These are phyloP conservation scores for Oligia fasciuncula DNA, from an alignment of 2,888 invertebrate species.

Conservation along the genomic window DNA sequence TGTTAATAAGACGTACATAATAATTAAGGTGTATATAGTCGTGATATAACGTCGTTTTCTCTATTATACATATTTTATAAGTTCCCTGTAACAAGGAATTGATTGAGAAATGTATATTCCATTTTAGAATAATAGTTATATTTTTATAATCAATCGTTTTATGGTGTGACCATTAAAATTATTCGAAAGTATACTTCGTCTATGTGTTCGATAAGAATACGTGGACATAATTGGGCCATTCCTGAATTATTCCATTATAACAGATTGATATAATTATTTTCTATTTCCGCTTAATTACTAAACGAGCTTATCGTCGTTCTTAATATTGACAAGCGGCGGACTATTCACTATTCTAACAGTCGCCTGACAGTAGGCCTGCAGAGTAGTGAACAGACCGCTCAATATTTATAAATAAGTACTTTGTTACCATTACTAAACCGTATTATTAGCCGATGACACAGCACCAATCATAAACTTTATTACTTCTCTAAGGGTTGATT, in stretches of 20 bases:
- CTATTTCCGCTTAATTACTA: constrained; percentile 44
- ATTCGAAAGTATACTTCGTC: constrained; percentile 44
- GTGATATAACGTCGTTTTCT: constrained; percentile 53
- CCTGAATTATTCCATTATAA: constrained; percentile 65
- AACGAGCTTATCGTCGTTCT: constrained; percentile 46
- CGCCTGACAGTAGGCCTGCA: not conserved
- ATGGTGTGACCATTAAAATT: constrained; percentile 65
- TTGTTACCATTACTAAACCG: constrained; percentile 60
- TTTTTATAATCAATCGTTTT: constrained; percentile 62
- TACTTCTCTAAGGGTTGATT: not conserved
- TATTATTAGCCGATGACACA: constrained; percentile 43
- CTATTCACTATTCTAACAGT: constrained; percentile 16
- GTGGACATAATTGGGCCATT: constrained; percentile 61
- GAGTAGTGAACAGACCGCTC: constrained; percentile 3
- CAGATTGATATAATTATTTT: constrained; percentile 48
- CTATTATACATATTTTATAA: constrained; percentile 63
- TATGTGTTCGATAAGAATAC: constrained; percentile 11
- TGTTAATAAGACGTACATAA: constrained; percentile 66
- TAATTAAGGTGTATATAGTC: constrained; percentile 66
- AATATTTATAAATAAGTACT: constrained; percentile 52
- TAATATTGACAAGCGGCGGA: constrained; percentile 29
- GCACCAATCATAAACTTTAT: constrained; percentile 16
- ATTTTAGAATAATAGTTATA: constrained; percentile 67
- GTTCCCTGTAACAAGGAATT: constrained; percentile 73
- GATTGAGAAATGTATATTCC: constrained; percentile 72